These are phyloP conservation scores for Hoplostethus atlanticus DNA, from an alignment of 2,797 vertebrate species.

Conservation along the genomic window DNA sequence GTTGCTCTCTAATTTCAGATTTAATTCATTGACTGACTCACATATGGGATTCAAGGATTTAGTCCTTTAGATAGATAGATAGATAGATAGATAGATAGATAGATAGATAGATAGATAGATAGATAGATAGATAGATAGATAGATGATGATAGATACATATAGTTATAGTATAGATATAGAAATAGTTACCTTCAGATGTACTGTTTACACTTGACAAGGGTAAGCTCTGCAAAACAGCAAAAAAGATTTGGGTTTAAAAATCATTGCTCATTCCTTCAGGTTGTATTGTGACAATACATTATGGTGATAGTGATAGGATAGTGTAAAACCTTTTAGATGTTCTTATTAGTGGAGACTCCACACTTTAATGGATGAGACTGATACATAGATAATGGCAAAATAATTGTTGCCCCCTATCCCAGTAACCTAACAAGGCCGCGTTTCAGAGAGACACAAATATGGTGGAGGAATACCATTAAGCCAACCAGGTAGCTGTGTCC, in stretches of 20 bases:
- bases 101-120: constrained; percentile 1
- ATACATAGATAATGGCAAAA: neutral
- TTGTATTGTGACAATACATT: neutral
- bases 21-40: constrained; percentile 13
- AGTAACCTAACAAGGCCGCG: neutral
- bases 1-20: constrained; percentile 16
- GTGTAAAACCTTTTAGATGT: neutral
- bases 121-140: neutral
- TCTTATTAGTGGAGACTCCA: neutral
- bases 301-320: neutral
- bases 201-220: constrained; percentile 66
- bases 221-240: constrained; percentile 79
- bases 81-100: neutral
- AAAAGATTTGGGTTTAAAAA: constrained; percentile 19
- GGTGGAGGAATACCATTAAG: too few species aligned
- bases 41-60: constrained; percentile 1
- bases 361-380: neutral
- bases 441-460: neutral
- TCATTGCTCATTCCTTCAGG: neutral
- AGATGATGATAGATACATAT: neutral
- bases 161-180: neutral
- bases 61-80: constrained; percentile 15
- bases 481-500: constrained; percentile 2
- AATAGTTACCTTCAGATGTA: constrained; percentile 81
- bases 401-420: neutral